Evolutionary conservation across 2,888 invertebrate genomes (phyloP).

Genomic region (Mantis religiosa): DNA sequence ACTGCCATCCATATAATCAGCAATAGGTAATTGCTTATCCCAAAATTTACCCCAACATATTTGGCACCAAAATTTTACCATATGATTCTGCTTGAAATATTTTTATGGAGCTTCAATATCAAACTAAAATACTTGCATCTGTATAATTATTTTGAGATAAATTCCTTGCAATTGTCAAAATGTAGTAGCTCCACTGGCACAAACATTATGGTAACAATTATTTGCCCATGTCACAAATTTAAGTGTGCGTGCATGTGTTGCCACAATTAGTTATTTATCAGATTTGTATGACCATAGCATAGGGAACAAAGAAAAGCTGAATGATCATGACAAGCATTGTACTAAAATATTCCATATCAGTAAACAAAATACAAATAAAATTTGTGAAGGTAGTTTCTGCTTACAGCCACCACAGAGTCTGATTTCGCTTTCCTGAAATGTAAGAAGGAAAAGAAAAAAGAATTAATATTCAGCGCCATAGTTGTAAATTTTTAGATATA

Average conservation of each 20-base stretch:
- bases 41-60: background rate
- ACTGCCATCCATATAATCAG: background rate
- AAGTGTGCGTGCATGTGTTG: background rate
- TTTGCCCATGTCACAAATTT: background rate
- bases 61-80: background rate
- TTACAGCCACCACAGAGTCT: constrained; percentile 42
- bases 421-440: constrained; percentile 47
- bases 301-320: background rate
- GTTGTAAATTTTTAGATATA: background rate
- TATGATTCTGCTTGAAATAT: background rate
- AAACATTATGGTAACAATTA: background rate
- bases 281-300: background rate
- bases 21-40: background rate
- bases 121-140: background rate
- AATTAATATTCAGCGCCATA: background rate
- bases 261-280: background rate
- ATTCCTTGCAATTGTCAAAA: background rate
- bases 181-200: background rate
- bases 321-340: constrained; percentile 2
- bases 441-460: background rate
- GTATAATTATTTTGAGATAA: background rate
- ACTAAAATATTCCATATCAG: constrained; percentile 16
- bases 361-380: constrained; percentile 21
- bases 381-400: constrained; percentile 14
- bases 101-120: background rate